These are phyloP conservation scores for Melanogrammus aeglefinus DNA, from an alignment of 2,797 vertebrate genomes.

Conservation along the genomic window DNA sequence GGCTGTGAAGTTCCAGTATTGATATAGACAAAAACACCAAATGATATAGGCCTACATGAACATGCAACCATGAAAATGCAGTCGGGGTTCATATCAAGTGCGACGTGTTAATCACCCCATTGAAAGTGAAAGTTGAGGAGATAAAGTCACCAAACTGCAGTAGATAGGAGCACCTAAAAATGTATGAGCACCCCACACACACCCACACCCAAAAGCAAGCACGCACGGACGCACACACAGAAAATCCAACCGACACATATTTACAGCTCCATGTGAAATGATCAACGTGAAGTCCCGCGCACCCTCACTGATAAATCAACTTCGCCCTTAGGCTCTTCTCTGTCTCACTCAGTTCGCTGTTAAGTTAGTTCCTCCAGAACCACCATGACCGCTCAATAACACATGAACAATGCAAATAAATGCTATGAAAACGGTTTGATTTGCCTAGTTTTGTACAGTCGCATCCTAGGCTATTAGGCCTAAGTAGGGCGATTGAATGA, in stretches of 20 bases:
- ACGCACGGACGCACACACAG: slow-evolving; percentile 7
- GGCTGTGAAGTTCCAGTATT: neutral
- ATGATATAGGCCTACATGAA: too few relatives aligned
- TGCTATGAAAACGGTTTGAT: neutral
- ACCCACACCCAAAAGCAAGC: neutral
- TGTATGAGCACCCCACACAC: neutral
- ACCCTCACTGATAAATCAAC: neutral
- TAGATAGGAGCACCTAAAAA: too few relatives aligned
- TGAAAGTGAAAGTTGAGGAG: neutral
- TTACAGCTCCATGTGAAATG: neutral
- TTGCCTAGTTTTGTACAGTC: neutral
- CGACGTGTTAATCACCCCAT: neutral
- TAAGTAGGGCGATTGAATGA: neutral
- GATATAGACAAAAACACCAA: neutral
- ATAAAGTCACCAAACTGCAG: neutral
- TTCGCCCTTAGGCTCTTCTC: neutral
- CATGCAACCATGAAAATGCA: neutral
- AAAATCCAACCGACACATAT: neutral
- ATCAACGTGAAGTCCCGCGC: neutral
- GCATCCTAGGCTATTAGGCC: neutral
- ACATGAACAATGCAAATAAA: neutral
- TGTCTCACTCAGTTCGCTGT: neutral
- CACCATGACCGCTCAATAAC: too few relatives aligned
- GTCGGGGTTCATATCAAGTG: neutral
- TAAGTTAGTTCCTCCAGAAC: too few relatives aligned